These are phyloP conservation scores for Megaceryle torquata DNA, from an alignment of 2,113 vertebrate species.

Conservation along the genomic window DNA sequence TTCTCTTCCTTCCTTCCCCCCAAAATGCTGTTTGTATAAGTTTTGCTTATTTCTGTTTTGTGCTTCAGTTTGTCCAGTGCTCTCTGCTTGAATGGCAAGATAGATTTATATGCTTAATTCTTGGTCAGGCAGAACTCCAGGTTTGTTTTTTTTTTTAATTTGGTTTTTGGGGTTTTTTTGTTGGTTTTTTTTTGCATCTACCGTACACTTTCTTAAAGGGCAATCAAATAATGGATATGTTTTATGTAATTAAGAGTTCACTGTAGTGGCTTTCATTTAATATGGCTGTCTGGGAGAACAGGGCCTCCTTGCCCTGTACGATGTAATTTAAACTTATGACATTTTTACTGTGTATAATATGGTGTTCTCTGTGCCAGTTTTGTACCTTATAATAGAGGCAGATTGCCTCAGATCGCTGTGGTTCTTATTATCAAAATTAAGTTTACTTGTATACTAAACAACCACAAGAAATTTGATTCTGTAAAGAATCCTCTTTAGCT, in stretches of 20 bases:
- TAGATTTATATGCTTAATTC: conserved; percentile 83
- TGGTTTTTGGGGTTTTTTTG: too few relatives aligned
- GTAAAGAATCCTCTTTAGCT: conserved; percentile 99
- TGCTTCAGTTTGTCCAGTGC: conserved; percentile 88
- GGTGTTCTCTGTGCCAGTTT: conserved; percentile 99
- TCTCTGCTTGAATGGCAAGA: conserved; percentile 88
- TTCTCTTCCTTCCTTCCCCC: background rate
- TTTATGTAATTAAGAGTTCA: conserved; percentile 89
- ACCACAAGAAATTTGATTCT: conserved; percentile 99
- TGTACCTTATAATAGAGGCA: conserved; percentile 95
- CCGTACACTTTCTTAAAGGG: conserved; percentile 88
- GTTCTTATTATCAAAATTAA: conserved; percentile 96
- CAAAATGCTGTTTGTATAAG: conserved; percentile 77
- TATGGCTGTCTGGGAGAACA: conserved; percentile 92
- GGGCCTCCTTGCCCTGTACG: conserved; percentile 79
- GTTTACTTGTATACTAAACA: conserved; percentile 99
- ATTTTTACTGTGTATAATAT: conserved; percentile 99
- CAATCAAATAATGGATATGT: conserved; percentile 87
- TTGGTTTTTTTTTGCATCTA: conserved; percentile 74
- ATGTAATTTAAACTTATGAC: conserved; percentile 98
- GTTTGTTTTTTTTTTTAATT: conserved; percentile 9
- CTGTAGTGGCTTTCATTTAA: conserved; percentile 93
- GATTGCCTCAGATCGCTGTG: conserved; percentile 92
- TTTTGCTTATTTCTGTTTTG: conserved; percentile 83
- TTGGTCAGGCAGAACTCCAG: conserved; percentile 81